Base-by-base conservation (phyloP, 2,113 vertebrate genomes). In the Prietella phreatophila region DNA sequence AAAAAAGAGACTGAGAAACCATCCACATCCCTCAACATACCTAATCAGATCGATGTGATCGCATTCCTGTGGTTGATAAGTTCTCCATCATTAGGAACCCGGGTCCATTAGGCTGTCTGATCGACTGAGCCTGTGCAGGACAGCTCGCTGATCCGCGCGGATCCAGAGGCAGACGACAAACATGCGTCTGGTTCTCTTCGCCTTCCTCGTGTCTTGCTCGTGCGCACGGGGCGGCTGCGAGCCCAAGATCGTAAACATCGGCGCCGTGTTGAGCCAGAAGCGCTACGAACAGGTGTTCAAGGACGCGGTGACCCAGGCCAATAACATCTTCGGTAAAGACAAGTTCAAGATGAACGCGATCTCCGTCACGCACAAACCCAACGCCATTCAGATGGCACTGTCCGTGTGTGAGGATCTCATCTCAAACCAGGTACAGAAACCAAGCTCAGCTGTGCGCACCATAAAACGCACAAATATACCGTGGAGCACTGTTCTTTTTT, bases 351-450 rank as follows among this genome's bases (percentile, higher is more conserved):
- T 99, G 93, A 99, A 99, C 87, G 98, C 97, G 94, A 99, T 98
- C 92, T 97, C 97, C 0, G 98, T 99, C 94, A 99, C 97, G 0
- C 98, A 99, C 95, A 97, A 97, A 84, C 96, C 97, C 93, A 99
- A 99, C 91, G 98, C 98, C 92, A 99, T 99, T 93, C 97, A 99
- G 95, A 99, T 99, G 98, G 98, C 98, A 25, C 96, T 99, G 91
- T 98, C 98, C 17, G 98, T 99, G 88, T 99, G 98, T 87, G 98
- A 99, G 94, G 97, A 98, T 93, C 97, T 99, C 94, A 99, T 99
- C 96, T 99, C 97, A 91, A 96, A 97, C 95, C 98, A 99, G 97
- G 98, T 98, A 94, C 87, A 9, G 39, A 39, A 8, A 10, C 47
- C 47, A 0, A 50, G 47, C 75, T n/a, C 27, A 81, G 27, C 27